A percentile compares a stretch with the other conserved stretches of the same genome.
These are phyloP conservation scores for Zelleria hepariella DNA, from an alignment of 2,888 invertebrate species.

Conservation along the genomic window DNA sequence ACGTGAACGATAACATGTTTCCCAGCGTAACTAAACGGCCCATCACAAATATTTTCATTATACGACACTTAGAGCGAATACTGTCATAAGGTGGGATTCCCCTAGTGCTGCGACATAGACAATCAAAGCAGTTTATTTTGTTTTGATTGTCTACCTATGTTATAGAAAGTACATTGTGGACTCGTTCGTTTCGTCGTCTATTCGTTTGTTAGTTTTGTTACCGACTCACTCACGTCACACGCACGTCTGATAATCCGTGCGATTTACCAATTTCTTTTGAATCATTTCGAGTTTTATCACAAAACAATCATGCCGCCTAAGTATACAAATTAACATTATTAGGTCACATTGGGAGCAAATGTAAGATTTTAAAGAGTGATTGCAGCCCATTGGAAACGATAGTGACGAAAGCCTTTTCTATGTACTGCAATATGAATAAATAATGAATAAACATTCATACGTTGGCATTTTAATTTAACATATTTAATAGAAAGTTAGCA, in stretches of 20 bases:
- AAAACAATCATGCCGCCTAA: too few species aligned
- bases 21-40: not conserved
- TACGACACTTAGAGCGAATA: not conserved
- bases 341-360: slow-evolving; percentile 1
- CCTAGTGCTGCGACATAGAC: not conserved
- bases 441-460: too few species aligned
- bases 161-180: too few species aligned
- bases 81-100: too few species aligned
- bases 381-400: not conserved
- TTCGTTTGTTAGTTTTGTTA: too few species aligned
- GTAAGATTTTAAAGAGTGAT: slow-evolving; percentile 5
- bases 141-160: not conserved
- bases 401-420: not conserved
- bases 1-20: not conserved
- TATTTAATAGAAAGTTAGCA: too few species aligned
- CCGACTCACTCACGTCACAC: not conserved
- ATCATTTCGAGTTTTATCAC: not conserved
- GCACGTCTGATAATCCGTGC: not conserved
- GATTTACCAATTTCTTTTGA: too few species aligned
- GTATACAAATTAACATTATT: slow-evolving; percentile 6
- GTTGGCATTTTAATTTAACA: too few species aligned
- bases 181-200: too few species aligned
- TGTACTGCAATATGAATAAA: too few species aligned
- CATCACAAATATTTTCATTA: not conserved
- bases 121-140: not conserved